These are phyloP conservation scores for Balaenoptera acutorostrata DNA, from an alignment of 2,113 vertebrate genomes.

Conservation along the genomic window DNA sequence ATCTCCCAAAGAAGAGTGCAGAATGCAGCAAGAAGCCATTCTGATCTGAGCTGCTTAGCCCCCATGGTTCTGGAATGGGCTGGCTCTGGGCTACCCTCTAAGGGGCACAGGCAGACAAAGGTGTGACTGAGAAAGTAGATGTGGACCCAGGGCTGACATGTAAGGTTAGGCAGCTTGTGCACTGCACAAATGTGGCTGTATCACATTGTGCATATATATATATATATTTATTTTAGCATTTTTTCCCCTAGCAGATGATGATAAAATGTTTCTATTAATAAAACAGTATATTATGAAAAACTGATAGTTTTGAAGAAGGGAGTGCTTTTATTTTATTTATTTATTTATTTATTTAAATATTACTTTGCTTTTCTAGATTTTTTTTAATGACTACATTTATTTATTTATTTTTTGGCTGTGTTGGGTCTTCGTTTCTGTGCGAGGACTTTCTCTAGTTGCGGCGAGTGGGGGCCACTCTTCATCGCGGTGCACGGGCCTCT, in stretches of 20 bases:
- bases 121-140: neutral
- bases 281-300: neutral
- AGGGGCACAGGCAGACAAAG: neutral
- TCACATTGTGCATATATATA: neutral
- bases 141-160: neutral
- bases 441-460: too few species aligned
- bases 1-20: neutral
- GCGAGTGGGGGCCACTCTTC: too few species aligned
- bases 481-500: too few species aligned
- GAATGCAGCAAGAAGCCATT: neutral
- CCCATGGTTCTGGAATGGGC: neutral
- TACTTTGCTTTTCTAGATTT: too few species aligned
- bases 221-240: neutral
- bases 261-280: neutral
- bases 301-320: slow-evolving; percentile 9
- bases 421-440: too few species aligned
- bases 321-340: neutral
- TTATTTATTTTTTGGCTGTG: too few species aligned
- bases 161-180: neutral
- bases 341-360: neutral
- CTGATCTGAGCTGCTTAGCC: neutral
- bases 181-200: neutral
- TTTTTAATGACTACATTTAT: too few species aligned
- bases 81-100: neutral
- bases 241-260: neutral